A percentile compares a stretch with the other conserved stretches of the same genome.
Evolutionary conservation across 2,113 vertebrate genomes (phyloP).

Genomic region (Puffinus mauretanicus): DNA sequence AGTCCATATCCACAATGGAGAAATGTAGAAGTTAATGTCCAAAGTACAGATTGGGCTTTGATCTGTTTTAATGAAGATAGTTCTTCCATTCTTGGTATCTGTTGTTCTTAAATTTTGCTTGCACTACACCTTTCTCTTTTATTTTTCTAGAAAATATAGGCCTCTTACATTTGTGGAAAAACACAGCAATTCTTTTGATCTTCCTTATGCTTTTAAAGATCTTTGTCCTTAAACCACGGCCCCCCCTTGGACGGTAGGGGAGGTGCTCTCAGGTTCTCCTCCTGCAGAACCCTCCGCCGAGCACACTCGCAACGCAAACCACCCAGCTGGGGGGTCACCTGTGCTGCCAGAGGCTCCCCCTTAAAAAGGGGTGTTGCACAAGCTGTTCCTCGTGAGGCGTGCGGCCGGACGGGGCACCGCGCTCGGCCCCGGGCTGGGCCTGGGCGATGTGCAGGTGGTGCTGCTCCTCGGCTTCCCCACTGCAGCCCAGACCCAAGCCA

Average conservation of each 20-base stretch:
- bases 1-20: not conserved
- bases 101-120: not conserved
- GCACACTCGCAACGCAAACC: too few relatives aligned
- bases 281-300: not conserved
- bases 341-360: not conserved
- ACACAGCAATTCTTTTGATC: not conserved
- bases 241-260: not conserved
- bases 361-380: not conserved
- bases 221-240: not conserved
- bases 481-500: not conserved
- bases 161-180: not conserved
- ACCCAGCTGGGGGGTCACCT: not conserved
- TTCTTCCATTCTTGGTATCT: not conserved
- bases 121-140: not conserved
- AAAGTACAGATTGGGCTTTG: not conserved
- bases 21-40: not conserved
- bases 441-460: not conserved
- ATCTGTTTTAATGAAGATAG: not conserved
- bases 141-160: not conserved
- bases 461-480: not conserved
- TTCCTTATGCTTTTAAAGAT: not conserved
- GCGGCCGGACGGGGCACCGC: fast-evolving
- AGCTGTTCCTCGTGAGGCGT: not conserved
- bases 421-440: not conserved
- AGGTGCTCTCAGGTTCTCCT: not conserved